Percentiles rank a stretch among this genome's conserved stretches.
Evolutionary conservation across 2,797 vertebrate genomes (phyloP).

Genomic region (Phrynocephalus vlangalii): DNA sequence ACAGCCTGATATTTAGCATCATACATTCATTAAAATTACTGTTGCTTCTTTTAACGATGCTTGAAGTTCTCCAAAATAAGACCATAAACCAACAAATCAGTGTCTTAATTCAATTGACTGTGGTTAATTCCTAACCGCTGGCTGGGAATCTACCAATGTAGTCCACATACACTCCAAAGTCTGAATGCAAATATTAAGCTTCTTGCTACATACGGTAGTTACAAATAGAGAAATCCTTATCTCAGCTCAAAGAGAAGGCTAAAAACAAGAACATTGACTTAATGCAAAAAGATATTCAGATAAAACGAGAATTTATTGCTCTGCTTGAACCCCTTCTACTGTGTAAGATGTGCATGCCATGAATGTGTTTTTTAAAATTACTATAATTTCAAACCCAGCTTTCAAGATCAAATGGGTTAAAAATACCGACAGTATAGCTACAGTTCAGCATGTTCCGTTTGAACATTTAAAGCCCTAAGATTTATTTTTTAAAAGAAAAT

Average conservation of each 20-base stretch:
- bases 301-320: conserved; percentile 40
- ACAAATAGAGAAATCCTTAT: conserved; percentile 66
- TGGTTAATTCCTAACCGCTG: conserved; percentile 68
- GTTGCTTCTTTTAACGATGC: conserved; percentile 58
- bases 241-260: conserved; percentile 58
- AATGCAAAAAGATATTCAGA: conserved; percentile 58
- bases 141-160: conserved; percentile 66
- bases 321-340: conserved; percentile 56
- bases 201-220: conserved; percentile 62
- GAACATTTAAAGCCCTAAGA: conserved; percentile 20
- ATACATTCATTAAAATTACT: neutral
- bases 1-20: too few species aligned
- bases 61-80: conserved; percentile 39
- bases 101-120: conserved; percentile 66
- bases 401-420: conserved; percentile 64
- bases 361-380: conserved; percentile 62
- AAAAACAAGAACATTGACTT: conserved; percentile 65
- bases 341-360: conserved; percentile 33
- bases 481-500: conserved; percentile 9
- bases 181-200: conserved; percentile 69
- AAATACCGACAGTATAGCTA: conserved; percentile 40
- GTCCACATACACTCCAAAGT: conserved; percentile 72
- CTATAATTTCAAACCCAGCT: conserved; percentile 66
- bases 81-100: neutral
- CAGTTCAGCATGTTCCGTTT: neutral